Evolutionary conservation across 2,113 vertebrate genomes (phyloP).

Genomic region (Microtus ochrogaster): DNA sequence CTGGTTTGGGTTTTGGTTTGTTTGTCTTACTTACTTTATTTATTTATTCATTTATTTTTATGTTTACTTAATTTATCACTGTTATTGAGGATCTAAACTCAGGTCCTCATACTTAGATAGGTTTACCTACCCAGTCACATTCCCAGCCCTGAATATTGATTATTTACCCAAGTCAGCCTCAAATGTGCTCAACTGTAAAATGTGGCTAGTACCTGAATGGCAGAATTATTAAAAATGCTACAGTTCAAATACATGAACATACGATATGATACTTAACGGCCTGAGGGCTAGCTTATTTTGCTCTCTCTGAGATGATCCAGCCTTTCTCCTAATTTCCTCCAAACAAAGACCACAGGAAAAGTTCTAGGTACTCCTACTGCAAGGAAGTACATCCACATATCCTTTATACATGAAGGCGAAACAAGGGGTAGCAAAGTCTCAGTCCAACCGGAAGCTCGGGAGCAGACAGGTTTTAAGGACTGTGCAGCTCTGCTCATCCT

Average conservation of each 20-base stretch:
- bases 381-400: neutral
- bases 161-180: neutral
- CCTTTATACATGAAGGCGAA: neutral
- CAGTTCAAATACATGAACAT: neutral
- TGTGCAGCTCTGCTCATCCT: rapidly evolving
- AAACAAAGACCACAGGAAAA: neutral
- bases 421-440: too few relatives aligned
- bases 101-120: too few relatives aligned
- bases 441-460: rapidly evolving
- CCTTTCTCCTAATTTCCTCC: rapidly evolving
- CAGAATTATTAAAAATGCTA: neutral
- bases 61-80: neutral
- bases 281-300: neutral
- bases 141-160: neutral
- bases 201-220: neutral
- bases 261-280: neutral
- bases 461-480: neutral
- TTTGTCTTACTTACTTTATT: neutral
- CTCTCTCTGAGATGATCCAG: neutral
- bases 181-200: constrained; percentile 7
- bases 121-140: neutral
- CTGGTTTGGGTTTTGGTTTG: neutral
- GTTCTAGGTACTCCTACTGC: neutral
- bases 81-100: neutral
- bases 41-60: neutral